Base-by-base conservation (phyloP, 2,113 vertebrate species). In the Felis chaus region DNA sequence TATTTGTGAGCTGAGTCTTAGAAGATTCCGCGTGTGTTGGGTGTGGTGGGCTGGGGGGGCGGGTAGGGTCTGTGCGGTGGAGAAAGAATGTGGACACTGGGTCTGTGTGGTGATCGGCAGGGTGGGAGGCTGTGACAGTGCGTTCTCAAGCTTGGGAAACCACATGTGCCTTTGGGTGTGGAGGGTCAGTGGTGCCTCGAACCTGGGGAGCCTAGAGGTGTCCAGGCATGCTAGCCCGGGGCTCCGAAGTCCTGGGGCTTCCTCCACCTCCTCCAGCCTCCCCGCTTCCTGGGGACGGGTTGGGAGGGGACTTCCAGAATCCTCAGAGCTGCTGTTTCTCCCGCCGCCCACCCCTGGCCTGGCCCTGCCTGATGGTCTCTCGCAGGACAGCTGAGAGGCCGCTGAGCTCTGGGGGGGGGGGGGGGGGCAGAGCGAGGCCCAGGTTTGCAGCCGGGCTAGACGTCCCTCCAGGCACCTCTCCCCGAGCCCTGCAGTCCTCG, bases 11-110 rank as follows among this genome's bases (percentile, higher is more conserved):
- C 88, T 41, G 86, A 61, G 36, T 10, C 2, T 25, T 48, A 33
- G 55, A 76, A 21, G 55, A 5, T 1, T 33, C 0, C 5, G 15
- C 27, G 50, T 3, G 0, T 25, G 73, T 2, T 14, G 27, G 80
- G 9, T 29, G 27, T 29, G 25, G 19, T 0, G 8, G 53, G 23
- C 50, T 15, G 53, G 12, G 27, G 68, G 73, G 33, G 68, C 68
- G 73, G 73, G 36, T 4, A 0, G 0, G 21, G 71, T 74, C 63
- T 41, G 10, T 29, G 1, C 7, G 55, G 15, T 16, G 81, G 41
- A 74, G 53, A 63, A 25, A 21, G 29, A 31, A 25, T 3, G 3
- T 2, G 27, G 53, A 76, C 88, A 57, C 29, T 1, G 15, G 18
- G 1, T 36, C 50, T 65, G 10, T 15, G 13, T 7, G 0, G 69